phyloP scores from a whole-genome alignment of 2,888 invertebrate species.

The Tetragnatha montana region DNA sequence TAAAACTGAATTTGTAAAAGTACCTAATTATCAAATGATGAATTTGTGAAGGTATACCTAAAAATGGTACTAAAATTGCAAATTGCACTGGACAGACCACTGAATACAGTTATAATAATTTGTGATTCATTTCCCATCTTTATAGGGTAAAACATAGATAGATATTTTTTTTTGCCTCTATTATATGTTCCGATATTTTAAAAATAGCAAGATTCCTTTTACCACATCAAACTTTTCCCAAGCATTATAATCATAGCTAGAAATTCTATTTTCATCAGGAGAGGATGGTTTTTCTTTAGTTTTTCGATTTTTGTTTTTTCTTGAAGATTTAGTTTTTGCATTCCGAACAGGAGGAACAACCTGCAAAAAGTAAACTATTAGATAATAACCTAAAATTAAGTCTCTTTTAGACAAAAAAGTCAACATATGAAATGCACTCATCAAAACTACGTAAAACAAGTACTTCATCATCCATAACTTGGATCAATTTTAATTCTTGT shows the following conservation, averaged over 20 bases:
- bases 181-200: too few relatives aligned
- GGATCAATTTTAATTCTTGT: constrained; percentile 64
- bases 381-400: background rate
- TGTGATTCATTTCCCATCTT: too few relatives aligned
- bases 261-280: constrained; percentile 76
- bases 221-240: constrained; percentile 90
- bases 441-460: constrained; percentile 66
- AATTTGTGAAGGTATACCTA: too few relatives aligned
- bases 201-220: constrained; percentile 73
- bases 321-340: constrained; percentile 41
- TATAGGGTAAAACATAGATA: background rate
- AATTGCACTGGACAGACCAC: too few relatives aligned
- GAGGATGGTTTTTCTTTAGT: constrained; percentile 36
- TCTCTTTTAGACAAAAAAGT: background rate
- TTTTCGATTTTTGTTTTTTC: constrained; percentile 60
- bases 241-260: constrained; percentile 82
- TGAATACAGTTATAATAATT: too few relatives aligned
- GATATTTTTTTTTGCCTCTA: background rate
- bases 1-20: too few relatives aligned
- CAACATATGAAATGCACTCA: background rate
- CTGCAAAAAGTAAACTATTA: constrained; percentile 25
- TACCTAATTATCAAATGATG: too few relatives aligned
- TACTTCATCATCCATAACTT: constrained; percentile 59
- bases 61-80: too few relatives aligned
- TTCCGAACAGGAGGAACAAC: constrained; percentile 67